Percentiles rank a stretch among this genome's conserved stretches.
These are phyloP conservation scores for Otocyon megalotis DNA, from an alignment of 2,113 vertebrate species.

Conservation along the genomic window DNA sequence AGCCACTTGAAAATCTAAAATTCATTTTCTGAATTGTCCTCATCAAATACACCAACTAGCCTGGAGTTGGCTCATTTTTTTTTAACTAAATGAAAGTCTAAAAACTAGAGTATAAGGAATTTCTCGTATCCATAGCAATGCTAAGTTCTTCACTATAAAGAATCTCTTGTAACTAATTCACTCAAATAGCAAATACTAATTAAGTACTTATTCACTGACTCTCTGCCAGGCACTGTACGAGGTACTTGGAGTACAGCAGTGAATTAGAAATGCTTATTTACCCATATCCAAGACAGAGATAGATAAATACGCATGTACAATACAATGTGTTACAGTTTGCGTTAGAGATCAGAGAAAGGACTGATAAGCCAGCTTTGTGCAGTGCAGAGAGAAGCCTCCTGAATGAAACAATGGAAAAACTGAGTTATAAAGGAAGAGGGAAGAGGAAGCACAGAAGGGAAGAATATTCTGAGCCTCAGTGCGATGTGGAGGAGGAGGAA, in stretches of 20 bases:
- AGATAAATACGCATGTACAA: background rate
- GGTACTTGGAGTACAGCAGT: background rate
- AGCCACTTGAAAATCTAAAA: constrained; percentile 16
- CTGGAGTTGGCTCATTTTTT: background rate
- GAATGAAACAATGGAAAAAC: background rate
- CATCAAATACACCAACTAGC: constrained; percentile 1
- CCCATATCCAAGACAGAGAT: background rate
- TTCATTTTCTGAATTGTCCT: constrained; percentile 23
- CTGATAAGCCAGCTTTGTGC: background rate
- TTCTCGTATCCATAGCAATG: background rate
- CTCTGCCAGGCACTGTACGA: background rate
- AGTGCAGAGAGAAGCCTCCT: background rate
- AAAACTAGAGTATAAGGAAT: constrained; percentile 15
- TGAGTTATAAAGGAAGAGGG: background rate
- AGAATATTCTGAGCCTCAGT: background rate
- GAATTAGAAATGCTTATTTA: background rate
- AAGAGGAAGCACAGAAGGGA: background rate
- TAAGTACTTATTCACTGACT: constrained; percentile 18
- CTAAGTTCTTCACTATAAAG: background rate
- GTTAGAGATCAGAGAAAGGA: background rate
- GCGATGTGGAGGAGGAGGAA: background rate
- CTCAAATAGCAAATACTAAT: constrained; percentile 16
- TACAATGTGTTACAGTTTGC: background rate
- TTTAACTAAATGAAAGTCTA: background rate
- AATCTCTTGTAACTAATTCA: constrained; percentile 23